Evolutionary conservation across 2,797 vertebrate species (phyloP), one percentile per base, ranked within the genome.

Genomic region (Nannoperca obscura): DNA sequence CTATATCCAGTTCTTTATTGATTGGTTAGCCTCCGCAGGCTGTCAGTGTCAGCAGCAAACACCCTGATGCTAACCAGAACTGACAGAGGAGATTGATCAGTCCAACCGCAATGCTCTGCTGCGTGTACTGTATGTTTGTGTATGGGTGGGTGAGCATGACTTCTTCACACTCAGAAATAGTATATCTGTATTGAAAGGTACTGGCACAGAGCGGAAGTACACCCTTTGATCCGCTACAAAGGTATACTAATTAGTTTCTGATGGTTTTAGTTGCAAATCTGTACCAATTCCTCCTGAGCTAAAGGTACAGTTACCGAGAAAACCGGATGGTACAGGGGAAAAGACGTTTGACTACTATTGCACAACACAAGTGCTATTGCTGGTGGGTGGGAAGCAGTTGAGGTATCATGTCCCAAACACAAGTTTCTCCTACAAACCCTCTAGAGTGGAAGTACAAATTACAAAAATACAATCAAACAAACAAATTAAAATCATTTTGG

Each of bases 1-100:
- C 63, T 86, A 50, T 74, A 85, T 85, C 82, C 71, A 81, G 86
- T 66, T 75, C 59, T 74, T 69, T 87, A 90, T 90, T 71, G 89
- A 92, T 74, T 69, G 27, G 66, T 52, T 55, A 44, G 68, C 78
- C 44, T 84, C 84, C 0, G 42, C 78, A 78, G 78, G 78, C 85
- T 80, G 49, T 78, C 65, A 42, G 71, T 79, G 72, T 87, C 83
- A 76, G 49, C 30, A 55, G 54, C 72, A 62, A 80, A 81, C 76
- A 70, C 32, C 62, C 61, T 84, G 77, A 91, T 50, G 60, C 65
- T 87, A 68, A 90, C 74, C 61, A 66, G 78, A 78, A 69, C 68
- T 76, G 78, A 86, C 84, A 87, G 63, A 76, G n/a, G 62, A 83
- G 71, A 84, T 40, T 72, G 78, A 86, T 87, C 62, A 47, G 72